Percentiles rank a stretch among this genome's conserved stretches.
Conservation (phyloP, 2,888 invertebrate species). For the Iselma pallidipennis region DNA sequence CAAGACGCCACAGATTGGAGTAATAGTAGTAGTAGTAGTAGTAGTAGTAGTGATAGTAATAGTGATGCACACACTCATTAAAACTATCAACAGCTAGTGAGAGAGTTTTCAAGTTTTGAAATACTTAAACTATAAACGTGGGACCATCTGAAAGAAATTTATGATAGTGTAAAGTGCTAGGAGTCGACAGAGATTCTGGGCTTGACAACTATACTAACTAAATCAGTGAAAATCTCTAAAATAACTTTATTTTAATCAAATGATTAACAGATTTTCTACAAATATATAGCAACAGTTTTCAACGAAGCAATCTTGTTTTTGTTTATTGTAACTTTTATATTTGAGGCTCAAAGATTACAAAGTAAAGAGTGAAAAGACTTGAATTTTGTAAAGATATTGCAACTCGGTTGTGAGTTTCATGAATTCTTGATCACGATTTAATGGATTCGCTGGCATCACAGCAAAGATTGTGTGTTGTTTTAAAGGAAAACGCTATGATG, state of each 20-base stretch:
- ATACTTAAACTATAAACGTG: neutral
- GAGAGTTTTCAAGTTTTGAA: conserved; percentile 2
- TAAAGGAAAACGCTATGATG: neutral
- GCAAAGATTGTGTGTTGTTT: neutral
- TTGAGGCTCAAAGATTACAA: neutral
- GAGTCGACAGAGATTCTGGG: neutral
- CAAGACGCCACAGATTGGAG: too few relatives aligned
- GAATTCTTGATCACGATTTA: neutral
- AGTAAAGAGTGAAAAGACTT: neutral
- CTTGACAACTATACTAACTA: neutral
- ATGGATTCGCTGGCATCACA: neutral
- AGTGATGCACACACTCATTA: neutral
- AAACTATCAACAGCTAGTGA: conserved; percentile 5
- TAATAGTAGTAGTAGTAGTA: too few relatives aligned
- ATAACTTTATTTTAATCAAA: neutral
- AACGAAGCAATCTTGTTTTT: too few relatives aligned
- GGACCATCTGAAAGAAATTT: neutral
- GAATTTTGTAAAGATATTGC: too few relatives aligned
- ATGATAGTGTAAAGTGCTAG: conserved; percentile 4
- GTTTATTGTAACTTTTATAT: neutral
- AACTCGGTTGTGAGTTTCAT: neutral
- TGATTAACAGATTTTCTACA: neutral
- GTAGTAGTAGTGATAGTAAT: neutral
- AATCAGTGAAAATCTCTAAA: neutral
- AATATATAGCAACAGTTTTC: too few relatives aligned